Evolutionary conservation across 1,140 invertebrate species (phyloP).

Genomic region (Uloborus diversus): DNA sequence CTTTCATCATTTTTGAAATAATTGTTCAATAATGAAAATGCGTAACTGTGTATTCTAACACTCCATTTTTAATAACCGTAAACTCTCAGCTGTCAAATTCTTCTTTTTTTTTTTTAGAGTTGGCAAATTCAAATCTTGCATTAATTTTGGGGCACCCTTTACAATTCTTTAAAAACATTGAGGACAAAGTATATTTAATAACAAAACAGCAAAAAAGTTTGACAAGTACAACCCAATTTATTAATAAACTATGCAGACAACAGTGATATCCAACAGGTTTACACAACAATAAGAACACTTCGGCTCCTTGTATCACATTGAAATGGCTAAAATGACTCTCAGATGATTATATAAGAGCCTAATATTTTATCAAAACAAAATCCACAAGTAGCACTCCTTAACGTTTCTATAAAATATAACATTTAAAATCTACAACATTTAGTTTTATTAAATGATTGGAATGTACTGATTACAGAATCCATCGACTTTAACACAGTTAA

Average conservation of each 20-base stretch:
- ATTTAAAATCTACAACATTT: background rate
- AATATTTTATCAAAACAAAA: background rate
- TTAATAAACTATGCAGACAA: slow-evolving; percentile 38
- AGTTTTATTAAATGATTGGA: slow-evolving; percentile 9
- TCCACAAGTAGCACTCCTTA: background rate
- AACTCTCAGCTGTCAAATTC: no score
- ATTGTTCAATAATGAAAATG: no score
- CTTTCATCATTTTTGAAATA: no score
- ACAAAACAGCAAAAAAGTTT: no score
- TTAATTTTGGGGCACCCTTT: no score
- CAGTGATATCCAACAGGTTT: slow-evolving; percentile 41
- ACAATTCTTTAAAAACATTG: no score
- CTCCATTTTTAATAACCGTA: no score
- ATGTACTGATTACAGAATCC: slow-evolving; percentile 3
- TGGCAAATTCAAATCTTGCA: no score
- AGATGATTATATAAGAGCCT: background rate
- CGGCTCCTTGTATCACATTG: slow-evolving; percentile 47
- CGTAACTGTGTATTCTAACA: no score
- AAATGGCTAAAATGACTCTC: slow-evolving; percentile 43
- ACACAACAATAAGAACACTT: slow-evolving; percentile 56
- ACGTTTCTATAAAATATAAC: background rate
- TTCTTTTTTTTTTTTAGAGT: no score
- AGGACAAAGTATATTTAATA: no score
- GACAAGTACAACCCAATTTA: no score
- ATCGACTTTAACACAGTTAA: background rate